Percentiles rank a stretch among this genome's conserved stretches.
Conservation (phyloP, 2,113 vertebrate species). For the Burhinus oedicnemus region DNA sequence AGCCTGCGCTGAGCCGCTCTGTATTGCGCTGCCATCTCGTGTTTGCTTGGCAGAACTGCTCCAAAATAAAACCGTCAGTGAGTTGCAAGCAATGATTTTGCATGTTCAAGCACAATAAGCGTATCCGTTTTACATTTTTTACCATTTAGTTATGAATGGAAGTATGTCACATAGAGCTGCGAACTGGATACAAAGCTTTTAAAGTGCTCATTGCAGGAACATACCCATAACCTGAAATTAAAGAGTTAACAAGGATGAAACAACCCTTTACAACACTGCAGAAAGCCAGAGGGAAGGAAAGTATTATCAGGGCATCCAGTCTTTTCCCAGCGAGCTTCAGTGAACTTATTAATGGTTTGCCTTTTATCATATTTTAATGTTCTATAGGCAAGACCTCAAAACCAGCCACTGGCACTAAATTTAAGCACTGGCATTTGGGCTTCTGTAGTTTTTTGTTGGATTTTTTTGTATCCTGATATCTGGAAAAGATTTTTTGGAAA, state of each 20-base stretch:
- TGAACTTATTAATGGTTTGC: neutral
- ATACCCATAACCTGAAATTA: neutral
- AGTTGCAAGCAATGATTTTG: rapidly evolving
- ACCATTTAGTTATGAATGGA: neutral
- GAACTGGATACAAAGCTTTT: neutral
- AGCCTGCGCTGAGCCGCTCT: neutral
- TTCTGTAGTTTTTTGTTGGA: neutral
- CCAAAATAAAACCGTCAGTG: rapidly evolving
- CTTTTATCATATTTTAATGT: neutral
- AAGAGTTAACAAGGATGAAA: neutral
- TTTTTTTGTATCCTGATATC: neutral
- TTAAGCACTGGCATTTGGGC: neutral
- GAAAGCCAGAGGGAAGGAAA: neutral
- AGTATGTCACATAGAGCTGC: neutral
- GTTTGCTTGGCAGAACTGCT: neutral
- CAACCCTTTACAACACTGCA: neutral
- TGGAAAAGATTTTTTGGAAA: neutral
- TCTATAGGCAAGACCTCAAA: neutral
- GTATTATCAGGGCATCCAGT: neutral
- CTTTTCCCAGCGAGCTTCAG: neutral
- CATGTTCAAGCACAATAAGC: rapidly evolving
- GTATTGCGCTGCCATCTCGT: neutral
- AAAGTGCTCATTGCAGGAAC: neutral
- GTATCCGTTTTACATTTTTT: neutral
- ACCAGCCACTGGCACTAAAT: neutral